Evolutionary conservation across 2,113 vertebrate genomes (phyloP), one percentile per base, ranked within the genome.

Genomic region (Haemorhous mexicanus): DNA sequence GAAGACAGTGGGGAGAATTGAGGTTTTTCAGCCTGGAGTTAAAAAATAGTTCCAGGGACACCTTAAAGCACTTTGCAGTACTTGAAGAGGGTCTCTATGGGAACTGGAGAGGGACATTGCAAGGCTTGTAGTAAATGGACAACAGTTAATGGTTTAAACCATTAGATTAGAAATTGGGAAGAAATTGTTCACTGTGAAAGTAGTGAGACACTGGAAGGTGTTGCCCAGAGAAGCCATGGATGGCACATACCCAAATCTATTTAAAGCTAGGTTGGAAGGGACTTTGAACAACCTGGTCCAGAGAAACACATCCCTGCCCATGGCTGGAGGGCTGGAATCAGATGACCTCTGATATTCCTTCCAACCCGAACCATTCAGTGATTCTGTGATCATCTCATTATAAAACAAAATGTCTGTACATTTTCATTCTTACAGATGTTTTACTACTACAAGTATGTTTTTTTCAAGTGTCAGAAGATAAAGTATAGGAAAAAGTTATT

Each of bases 341-440:
- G 67, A 43, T 35, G 26, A 22, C 24, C 9, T 64, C 56, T 37
- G 43, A 43, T 18, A 35, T 23, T 18, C 14, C 21, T 73, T 49
- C 26, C 26, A 35, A 56, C 9, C 4, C 11, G 73, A 80, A 56
- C 2, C 17, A 64, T 27, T 64, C 11, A 37, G 19, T 66, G 8
- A 19, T 49, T 41, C 35, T 44, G 5, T 50, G 43, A 89, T 56
- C 43, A 93, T 53, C 56, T 27, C 33, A 73, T 89, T 93, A 90
- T 27, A 58, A 96, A 96, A 73, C 44, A 95, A 90, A 84, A 27
- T 55, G 28, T 46, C 87, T 94, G 14, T 66, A 90, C 8, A 52
- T 37, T 58, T 90, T 92, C 55, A 89, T 69, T 75, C 86, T 88
- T 92, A 72, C 33, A 92, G 77, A 59, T 88, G 27, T 68, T 93